Conservation (phyloP, 2,888 invertebrate genomes). For the Harpalus rubripes region DNA sequence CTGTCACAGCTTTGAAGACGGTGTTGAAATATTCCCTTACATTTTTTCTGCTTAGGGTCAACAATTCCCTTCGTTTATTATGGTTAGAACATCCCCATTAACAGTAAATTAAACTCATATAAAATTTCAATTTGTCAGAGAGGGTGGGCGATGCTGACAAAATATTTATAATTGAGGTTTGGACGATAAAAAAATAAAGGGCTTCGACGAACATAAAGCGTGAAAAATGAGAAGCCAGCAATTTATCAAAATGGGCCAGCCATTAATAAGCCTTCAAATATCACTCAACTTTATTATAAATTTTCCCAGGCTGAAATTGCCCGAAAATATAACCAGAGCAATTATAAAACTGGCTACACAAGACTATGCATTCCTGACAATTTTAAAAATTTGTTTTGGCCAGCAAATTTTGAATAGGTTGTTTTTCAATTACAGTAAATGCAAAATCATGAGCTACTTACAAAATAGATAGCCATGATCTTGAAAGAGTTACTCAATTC, state of each 20-base stretch:
- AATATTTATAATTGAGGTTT: conserved; percentile 37
- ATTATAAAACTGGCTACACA: neutral
- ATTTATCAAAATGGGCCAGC: conserved; percentile 36
- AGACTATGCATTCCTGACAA: neutral
- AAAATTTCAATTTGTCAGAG: conserved; percentile 13
- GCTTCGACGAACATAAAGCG: conserved; percentile 4
- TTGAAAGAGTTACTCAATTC: no score
- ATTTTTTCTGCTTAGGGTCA: neutral
- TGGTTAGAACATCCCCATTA: neutral
- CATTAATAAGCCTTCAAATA: conserved; percentile 52
- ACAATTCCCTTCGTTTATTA: neutral
- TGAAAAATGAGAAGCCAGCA: conserved; percentile 33
- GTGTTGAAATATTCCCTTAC: neutral
- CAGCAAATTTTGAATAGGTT: no score
- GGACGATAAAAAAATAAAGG: conserved; percentile 25
- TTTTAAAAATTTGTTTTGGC: neutral
- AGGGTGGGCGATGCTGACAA: neutral
- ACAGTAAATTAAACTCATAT: conserved; percentile 28
- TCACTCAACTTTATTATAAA: conserved; percentile 44
- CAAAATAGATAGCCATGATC: no score
- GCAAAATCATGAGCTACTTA: no score
- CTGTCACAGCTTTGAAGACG: conserved; percentile 20
- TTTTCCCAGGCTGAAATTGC: neutral
- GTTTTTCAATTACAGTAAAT: no score
- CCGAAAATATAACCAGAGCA: conserved; percentile 1